Conservation (phyloP, 1,140 invertebrate species). For the Leguminivora glycinivorella region DNA sequence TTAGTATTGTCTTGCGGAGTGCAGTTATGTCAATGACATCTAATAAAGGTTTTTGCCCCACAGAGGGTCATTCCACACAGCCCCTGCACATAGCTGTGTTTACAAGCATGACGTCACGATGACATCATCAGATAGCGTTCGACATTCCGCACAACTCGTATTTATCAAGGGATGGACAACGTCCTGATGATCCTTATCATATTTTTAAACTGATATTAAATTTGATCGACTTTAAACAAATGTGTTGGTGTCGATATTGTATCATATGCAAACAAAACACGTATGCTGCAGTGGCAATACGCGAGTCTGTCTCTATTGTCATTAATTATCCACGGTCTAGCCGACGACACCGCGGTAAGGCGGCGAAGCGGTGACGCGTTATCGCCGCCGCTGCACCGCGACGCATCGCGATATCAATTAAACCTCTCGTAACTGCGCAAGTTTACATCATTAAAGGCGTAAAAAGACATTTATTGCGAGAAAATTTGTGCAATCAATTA, state of each 20-base stretch:
- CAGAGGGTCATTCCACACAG: not conserved
- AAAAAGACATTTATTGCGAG: slow-evolving; percentile 78
- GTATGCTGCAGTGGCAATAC: slow-evolving; percentile 49
- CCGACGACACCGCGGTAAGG: slow-evolving; percentile 47
- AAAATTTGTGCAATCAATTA: slow-evolving; percentile 79
- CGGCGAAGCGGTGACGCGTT: slow-evolving; percentile 40
- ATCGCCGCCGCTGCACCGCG: slow-evolving; percentile 32
- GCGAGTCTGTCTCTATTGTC: slow-evolving; percentile 54
- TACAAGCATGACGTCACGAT: slow-evolving; percentile 45
- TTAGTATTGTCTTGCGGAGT: slow-evolving; percentile 3
- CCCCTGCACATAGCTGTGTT: slow-evolving; percentile 15
- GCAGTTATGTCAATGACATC: slow-evolving; percentile 17
- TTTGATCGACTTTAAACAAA: not conserved
- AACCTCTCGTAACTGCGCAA: slow-evolving; percentile 65
- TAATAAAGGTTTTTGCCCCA: slow-evolving; percentile 4
- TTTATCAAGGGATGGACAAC: not conserved
- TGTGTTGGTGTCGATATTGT: not conserved
- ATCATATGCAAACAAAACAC: slow-evolving; percentile 26
- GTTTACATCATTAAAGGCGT: slow-evolving; percentile 77
- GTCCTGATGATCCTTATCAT: not conserved
- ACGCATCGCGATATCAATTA: slow-evolving; percentile 65
- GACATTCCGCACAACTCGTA: slow-evolving; percentile 41
- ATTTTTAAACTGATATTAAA: not conserved
- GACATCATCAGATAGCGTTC: slow-evolving; percentile 46
- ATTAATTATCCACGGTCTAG: slow-evolving; percentile 67